These are phyloP conservation scores for Calephelis perditalis DNA, from an alignment of 2,888 invertebrate species.

Conservation along the genomic window DNA sequence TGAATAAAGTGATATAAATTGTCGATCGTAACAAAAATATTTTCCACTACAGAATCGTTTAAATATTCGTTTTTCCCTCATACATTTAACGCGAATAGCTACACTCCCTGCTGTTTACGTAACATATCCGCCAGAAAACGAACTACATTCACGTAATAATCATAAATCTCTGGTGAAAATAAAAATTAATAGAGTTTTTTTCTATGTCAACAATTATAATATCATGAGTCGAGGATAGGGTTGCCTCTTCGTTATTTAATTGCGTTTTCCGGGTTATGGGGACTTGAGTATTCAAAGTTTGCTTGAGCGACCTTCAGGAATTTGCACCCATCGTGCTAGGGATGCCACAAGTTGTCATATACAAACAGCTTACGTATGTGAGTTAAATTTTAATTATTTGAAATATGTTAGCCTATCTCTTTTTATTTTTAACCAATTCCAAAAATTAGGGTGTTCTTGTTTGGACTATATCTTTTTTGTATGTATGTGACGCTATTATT, in stretches of 20 bases:
- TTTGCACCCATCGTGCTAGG: no score
- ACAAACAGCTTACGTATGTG: no score
- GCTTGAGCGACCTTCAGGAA: no score
- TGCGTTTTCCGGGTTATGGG: background rate
- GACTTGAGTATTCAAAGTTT: no score
- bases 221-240: slow-evolving; percentile 10
- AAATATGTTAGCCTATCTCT: no score
- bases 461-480: no score
- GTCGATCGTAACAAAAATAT: background rate
- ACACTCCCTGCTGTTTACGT: slow-evolving; percentile 16
- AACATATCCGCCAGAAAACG: slow-evolving; percentile 9
- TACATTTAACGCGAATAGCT: slow-evolving; percentile 9
- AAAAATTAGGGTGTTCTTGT: no score
- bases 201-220: slow-evolving; percentile 14
- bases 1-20: no score
- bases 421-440: no score
- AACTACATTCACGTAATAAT: slow-evolving; percentile 16
- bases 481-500: no score
- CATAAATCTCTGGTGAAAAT: slow-evolving; percentile 17
- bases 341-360: no score
- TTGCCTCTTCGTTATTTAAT: background rate
- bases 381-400: no score
- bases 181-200: slow-evolving; percentile 10
- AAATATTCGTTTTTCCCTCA: slow-evolving; percentile 1
- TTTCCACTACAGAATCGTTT: background rate